Conservation (phyloP, 2,797 vertebrate genomes). For the Limnodromus scolopaceus region DNA sequence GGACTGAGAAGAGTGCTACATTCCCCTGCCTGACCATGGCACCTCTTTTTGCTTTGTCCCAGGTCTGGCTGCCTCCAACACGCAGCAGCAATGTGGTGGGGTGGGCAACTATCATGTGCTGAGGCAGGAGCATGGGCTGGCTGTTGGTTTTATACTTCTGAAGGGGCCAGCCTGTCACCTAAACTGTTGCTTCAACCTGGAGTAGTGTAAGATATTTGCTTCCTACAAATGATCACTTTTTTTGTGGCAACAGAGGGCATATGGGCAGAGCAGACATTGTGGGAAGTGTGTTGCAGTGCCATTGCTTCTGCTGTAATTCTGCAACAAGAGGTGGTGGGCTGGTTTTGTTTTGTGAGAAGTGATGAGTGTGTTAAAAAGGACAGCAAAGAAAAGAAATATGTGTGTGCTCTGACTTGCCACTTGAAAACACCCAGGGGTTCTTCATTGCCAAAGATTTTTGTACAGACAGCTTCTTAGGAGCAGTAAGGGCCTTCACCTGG, state of each 20-base stretch:
- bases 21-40: background rate
- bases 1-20: background rate
- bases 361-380: background rate
- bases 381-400: background rate
- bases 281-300: background rate
- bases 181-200: background rate
- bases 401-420: background rate
- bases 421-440: background rate
- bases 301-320: background rate
- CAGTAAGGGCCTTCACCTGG: background rate
- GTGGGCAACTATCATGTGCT: background rate
- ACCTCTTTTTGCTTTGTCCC: background rate
- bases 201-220: background rate
- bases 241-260: background rate
- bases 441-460: background rate
- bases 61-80: background rate
- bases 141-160: background rate
- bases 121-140: background rate
- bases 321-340: background rate
- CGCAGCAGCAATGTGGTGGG: fast-evolving
- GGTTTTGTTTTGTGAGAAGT: background rate
- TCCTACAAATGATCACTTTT: background rate
- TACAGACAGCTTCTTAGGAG: background rate
- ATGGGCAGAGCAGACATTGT: background rate
- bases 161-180: background rate